Base-by-base conservation (phyloP, 2,797 vertebrate species). In the Tapirus indicus region DNA sequence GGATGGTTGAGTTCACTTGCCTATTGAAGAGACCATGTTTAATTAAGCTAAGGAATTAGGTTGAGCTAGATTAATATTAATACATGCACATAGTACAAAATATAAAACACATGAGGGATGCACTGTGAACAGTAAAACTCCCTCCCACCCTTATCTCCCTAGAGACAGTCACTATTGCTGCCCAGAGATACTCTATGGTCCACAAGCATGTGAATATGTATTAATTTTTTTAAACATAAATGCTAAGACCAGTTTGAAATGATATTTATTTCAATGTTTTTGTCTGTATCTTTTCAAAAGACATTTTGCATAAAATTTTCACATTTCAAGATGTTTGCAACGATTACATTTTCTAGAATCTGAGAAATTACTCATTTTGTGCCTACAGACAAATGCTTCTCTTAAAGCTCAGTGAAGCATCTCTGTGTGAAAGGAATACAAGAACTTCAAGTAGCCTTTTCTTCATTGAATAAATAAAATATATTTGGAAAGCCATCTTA, bases 401-500 rank as follows among this genome's bases (percentile, higher is more conserved):
- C 91, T 98, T 84, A 95, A 69, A 90, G 75, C 86, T 92, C 95
- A 91, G 91, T 64, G 88, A 95, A 96, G 78, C 54, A 38, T 79
- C 93, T 91, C 71, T 66, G 6, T 91, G 82, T 80, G 91, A 96
- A 96, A 94, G 54, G 64, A 95, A 94, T 72, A 88, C 23, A 95
- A 95, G 80, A 91, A 96, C 77, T 96, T 96, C 90, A 78, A 90
- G 92, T 60, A 71, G 90, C 52, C 83, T 93, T 94, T 92, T 97
- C 60, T 96, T 95, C 90, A 16, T 49, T 75, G 96, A 97, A 96
- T 97, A 98, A 97, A 96, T 96, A 96, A 96, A 97, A 96, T 69
- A 88, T 77, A 74, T 88, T 93, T 77, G 71, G 94, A 96, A 97
- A 95, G 68, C 75, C 4, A 8, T 88, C 66, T 93, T 77, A 72